phyloP scores from a whole-genome alignment of 1,140 invertebrate genomes.

The Bicyclus anynana region DNA sequence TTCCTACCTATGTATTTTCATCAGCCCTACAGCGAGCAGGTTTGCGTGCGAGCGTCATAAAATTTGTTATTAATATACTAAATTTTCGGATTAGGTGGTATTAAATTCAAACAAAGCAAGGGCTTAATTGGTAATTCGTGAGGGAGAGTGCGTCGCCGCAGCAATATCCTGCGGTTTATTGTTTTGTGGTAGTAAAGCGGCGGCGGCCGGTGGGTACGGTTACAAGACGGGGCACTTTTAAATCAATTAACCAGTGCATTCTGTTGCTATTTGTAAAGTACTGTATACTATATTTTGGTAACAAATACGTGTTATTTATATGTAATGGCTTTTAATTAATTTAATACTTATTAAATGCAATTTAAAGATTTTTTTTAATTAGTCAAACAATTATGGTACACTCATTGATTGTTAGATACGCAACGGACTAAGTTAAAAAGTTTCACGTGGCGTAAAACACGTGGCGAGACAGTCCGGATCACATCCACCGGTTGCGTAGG shows the following conservation, averaged over 20 bases:
- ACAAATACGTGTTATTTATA: too few relatives aligned
- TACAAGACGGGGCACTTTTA: slow-evolving; percentile 3
- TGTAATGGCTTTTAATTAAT: too few relatives aligned
- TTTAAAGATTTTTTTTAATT: too few relatives aligned
- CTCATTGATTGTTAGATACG: too few relatives aligned
- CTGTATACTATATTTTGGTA: too few relatives aligned
- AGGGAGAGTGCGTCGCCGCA: slow-evolving; percentile 34
- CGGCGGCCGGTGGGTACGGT: slow-evolving; percentile 13
- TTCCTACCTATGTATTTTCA: background rate
- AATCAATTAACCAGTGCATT: background rate
- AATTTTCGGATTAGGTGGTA: slow-evolving; percentile 72
- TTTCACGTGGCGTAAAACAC: too few relatives aligned
- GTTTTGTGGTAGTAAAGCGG: slow-evolving; percentile 58
- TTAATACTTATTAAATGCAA: too few relatives aligned
- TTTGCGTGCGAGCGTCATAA: slow-evolving; percentile 50
- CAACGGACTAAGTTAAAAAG: too few relatives aligned
- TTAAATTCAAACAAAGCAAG: slow-evolving; percentile 73
- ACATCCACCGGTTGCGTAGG: too few relatives aligned
- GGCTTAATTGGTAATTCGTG: slow-evolving; percentile 71
- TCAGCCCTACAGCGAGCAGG: background rate
- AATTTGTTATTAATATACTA: slow-evolving; percentile 73
- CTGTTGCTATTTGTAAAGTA: background rate
- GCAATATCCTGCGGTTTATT: slow-evolving; percentile 59
- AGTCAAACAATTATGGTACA: too few relatives aligned
- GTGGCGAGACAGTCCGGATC: too few relatives aligned